Evolutionary conservation across 2,888 invertebrate species (phyloP).

Genomic region (Boloria selene): DNA sequence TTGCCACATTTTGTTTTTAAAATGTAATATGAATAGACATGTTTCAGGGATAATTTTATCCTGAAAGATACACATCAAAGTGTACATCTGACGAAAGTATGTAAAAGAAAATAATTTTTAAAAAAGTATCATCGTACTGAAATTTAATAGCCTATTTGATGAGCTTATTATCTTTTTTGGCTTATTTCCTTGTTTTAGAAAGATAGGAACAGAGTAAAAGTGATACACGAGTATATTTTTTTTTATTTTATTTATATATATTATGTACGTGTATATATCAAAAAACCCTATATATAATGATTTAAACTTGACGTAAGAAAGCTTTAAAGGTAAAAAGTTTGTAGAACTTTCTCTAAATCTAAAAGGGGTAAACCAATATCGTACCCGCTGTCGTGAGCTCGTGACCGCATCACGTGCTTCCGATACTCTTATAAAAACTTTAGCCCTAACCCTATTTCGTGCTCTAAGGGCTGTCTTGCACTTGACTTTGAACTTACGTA

Average conservation of each 20-base stretch:
- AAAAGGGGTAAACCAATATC: slow-evolving; percentile 14
- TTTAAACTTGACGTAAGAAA: background rate
- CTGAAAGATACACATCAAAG: background rate
- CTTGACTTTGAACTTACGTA: slow-evolving; percentile 11
- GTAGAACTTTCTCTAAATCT: slow-evolving; percentile 4
- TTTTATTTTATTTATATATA: too few relatives aligned
- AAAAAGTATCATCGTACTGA: too few relatives aligned
- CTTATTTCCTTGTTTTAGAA: too few relatives aligned
- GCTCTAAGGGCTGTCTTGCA: background rate
- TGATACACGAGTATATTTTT: too few relatives aligned
- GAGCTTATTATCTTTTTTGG: too few relatives aligned
- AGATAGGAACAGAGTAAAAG: too few relatives aligned
- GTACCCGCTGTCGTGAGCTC: background rate
- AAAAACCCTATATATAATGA: background rate
- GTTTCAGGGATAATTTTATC: background rate
- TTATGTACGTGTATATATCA: too few relatives aligned
- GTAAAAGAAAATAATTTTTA: too few relatives aligned
- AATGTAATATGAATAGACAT: background rate
- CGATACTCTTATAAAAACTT: slow-evolving; percentile 8
- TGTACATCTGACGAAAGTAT: too few relatives aligned
- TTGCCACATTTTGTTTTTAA: background rate
- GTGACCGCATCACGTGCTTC: slow-evolving; percentile 12
- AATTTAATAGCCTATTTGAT: too few relatives aligned
- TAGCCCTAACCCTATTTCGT: slow-evolving; percentile 3
- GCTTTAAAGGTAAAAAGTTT: slow-evolving; percentile 4